Evolutionary conservation across 2,113 vertebrate genomes (phyloP).

Genomic region (Globicephala melas): DNA sequence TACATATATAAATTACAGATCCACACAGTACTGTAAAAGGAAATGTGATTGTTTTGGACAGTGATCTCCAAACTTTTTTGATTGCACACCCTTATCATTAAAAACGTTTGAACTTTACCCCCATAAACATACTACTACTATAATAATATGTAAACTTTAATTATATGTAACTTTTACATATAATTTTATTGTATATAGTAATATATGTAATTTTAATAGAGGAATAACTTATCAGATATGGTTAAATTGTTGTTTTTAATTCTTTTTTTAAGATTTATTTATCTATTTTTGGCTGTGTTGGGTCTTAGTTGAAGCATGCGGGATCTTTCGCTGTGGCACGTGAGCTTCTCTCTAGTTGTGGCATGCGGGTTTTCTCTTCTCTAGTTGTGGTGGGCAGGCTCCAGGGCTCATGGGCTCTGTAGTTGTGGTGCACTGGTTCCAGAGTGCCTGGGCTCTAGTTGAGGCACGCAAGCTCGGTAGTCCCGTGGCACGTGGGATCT

Average conservation of each 20-base stretch:
- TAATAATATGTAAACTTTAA: background rate
- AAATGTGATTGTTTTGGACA: background rate
- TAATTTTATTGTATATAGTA: background rate
- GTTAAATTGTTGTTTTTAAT: background rate
- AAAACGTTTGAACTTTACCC: background rate
- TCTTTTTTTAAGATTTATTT: background rate
- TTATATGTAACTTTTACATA: background rate
- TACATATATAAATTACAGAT: background rate
- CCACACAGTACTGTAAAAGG: background rate
- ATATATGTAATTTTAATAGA: background rate
- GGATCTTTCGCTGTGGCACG: too few relatives aligned
- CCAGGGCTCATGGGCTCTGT: too few relatives aligned
- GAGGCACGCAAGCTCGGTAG: too few relatives aligned
- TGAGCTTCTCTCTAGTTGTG: too few relatives aligned
- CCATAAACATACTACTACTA: background rate
- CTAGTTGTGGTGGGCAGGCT: too few relatives aligned
- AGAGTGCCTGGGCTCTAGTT: too few relatives aligned
- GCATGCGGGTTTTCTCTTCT: too few relatives aligned
- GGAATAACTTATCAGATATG: background rate
- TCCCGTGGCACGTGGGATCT: too few relatives aligned
- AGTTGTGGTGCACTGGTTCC: too few relatives aligned
- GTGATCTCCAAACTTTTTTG: background rate
- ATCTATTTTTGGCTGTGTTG: too few relatives aligned
- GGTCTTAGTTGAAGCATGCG: too few relatives aligned
- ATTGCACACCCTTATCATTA: background rate